phyloP scores from a whole-genome alignment of 1,140 invertebrate species.

The Drosophila elegans region DNA sequence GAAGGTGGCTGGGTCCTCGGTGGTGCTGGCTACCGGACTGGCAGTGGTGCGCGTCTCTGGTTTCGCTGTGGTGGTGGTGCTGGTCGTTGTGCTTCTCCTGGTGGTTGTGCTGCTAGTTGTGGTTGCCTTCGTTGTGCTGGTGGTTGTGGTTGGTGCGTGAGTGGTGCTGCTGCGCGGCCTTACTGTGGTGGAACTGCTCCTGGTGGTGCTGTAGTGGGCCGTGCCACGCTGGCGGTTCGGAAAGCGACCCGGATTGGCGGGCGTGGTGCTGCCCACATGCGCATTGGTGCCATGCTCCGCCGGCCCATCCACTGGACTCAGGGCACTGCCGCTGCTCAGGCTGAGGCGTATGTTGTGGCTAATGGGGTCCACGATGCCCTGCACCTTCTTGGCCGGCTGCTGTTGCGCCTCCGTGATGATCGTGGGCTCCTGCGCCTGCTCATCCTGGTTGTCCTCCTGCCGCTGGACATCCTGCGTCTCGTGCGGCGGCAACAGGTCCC shows the following conservation, averaged over 20 bases:
- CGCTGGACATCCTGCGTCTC: background rate
- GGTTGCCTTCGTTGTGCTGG: background rate
- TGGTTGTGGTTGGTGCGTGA: conserved; percentile 23
- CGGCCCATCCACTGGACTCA: conserved; percentile 48
- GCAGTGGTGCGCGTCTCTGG: conserved; percentile 5
- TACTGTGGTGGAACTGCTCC: conserved; percentile 38
- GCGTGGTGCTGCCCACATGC: conserved; percentile 63
- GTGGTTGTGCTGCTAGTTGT: conserved; percentile 33
- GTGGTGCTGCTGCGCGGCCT: conserved; percentile 20
- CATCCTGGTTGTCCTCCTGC: background rate
- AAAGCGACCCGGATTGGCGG: conserved; percentile 47
- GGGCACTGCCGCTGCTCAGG: conserved; percentile 53
- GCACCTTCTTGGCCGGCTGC: conserved; percentile 39
- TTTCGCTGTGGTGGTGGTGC: conserved; percentile 36
- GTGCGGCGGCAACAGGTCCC: conserved; percentile 75
- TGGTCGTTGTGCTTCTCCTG: conserved; percentile 30
- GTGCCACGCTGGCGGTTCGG: conserved; percentile 62
- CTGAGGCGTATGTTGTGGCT: conserved; percentile 67
- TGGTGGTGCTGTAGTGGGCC: conserved; percentile 67
- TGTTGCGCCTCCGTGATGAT: conserved; percentile 70
- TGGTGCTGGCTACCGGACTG: conserved; percentile 24
- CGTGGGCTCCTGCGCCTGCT: conserved; percentile 31
- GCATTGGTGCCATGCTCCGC: conserved; percentile 68
- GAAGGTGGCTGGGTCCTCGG: conserved; percentile 58
- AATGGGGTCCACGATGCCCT: conserved; percentile 56